Conservation (phyloP, 1,140 invertebrate species). For the Nylanderia fulva region DNA sequence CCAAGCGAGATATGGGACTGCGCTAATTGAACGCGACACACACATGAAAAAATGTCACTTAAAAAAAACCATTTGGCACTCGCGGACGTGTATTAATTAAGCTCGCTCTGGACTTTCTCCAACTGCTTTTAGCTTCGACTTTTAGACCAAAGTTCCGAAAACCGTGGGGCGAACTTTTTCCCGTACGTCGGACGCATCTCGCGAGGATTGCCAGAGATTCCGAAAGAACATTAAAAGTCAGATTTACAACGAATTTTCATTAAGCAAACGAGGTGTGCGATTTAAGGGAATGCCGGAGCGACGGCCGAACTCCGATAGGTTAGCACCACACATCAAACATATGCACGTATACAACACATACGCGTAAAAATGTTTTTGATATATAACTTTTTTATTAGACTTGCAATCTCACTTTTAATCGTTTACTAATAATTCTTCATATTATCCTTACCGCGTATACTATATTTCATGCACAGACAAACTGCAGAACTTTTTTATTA, state of each 20-base stretch:
- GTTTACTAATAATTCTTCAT: no score
- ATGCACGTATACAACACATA: no score
- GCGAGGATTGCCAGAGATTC: conserved; percentile 41
- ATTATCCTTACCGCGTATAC: no score
- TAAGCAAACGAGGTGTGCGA: conserved; percentile 22
- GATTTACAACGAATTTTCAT: conserved; percentile 40
- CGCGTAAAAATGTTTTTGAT: no score
- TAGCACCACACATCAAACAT: no score
- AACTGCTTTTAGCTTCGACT: conserved; percentile 6
- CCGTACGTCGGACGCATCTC: not conserved
- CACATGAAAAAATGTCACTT: not conserved
- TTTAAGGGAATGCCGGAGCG: no score
- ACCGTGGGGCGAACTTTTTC: conserved; percentile 29
- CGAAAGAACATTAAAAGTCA: conserved; percentile 33
- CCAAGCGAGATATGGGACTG: not conserved
- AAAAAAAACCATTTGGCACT: conserved; percentile 33
- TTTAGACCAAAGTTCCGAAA: conserved; percentile 6
- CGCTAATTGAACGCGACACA: conserved; percentile 15
- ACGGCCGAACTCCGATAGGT: no score
- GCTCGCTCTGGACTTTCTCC: conserved; percentile 45
- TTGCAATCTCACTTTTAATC: no score
- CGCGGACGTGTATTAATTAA: conserved; percentile 48
- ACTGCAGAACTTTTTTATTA: no score
- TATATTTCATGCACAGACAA: no score
- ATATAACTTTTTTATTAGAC: no score